These are phyloP conservation scores for Microcaecilia unicolor DNA, from an alignment of 2,797 vertebrate genomes.

Conservation along the genomic window DNA sequence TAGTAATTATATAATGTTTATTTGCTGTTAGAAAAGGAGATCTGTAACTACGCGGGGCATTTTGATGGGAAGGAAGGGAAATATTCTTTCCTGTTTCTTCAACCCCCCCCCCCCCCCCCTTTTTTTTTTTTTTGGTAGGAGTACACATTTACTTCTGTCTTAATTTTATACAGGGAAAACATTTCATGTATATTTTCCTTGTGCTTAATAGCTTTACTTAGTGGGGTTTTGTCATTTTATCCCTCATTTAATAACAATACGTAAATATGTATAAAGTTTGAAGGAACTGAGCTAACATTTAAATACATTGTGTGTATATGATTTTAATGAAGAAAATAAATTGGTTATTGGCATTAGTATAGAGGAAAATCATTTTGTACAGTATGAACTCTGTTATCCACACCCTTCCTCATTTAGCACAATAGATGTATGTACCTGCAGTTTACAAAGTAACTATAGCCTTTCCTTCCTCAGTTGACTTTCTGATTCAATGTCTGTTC, in stretches of 20 bases:
- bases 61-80: constrained; percentile 17
- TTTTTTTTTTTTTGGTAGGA: constrained; percentile 27
- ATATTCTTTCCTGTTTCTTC: constrained; percentile 24
- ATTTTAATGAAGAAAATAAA: constrained; percentile 88
- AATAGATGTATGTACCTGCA: constrained; percentile 13
- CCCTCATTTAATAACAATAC: constrained; percentile 63
- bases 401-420: constrained; percentile 21
- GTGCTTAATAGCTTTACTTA: constrained; percentile 42
- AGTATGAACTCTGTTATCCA: constrained; percentile 46
- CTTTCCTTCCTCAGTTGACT: not conserved
- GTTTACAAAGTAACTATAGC: constrained; percentile 17
- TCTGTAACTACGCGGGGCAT: constrained; percentile 28
- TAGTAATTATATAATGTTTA: constrained; percentile 42
- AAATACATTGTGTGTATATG: constrained; percentile 86
- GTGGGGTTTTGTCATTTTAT: constrained; percentile 66
- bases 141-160: constrained; percentile 22
- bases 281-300: constrained; percentile 86
- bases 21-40: constrained; percentile 53
- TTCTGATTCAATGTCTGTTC: constrained; percentile 14
- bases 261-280: constrained; percentile 94
- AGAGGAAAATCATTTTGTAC: constrained; percentile 64
- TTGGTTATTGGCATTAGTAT: constrained; percentile 71
- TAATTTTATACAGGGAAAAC: constrained; percentile 31
- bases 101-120: too few relatives aligned
- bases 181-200: constrained; percentile 23